Evolutionary conservation across 1,140 invertebrate species (phyloP).

Genomic region (Aphaenogaster rudis): DNA sequence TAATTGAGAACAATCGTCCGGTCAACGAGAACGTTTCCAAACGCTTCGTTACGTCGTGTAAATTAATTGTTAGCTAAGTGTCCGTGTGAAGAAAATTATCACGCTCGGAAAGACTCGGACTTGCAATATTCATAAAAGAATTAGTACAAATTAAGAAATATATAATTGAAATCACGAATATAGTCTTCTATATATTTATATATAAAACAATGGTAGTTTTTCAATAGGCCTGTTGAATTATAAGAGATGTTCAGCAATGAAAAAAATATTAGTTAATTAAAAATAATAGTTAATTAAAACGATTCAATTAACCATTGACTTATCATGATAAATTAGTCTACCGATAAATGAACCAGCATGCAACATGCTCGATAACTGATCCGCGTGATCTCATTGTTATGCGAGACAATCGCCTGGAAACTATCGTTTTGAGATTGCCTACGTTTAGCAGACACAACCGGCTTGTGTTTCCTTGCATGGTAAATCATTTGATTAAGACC

Average conservation of each 20-base stretch:
- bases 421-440: constrained; percentile 48
- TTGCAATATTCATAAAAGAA: neutral
- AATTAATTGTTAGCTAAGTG: constrained; percentile 24
- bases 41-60: constrained; percentile 37
- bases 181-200: neutral
- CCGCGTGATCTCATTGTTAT: constrained; percentile 53
- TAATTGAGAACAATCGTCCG: neutral
- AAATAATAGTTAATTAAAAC: constrained; percentile 28
- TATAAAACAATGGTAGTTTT: neutral
- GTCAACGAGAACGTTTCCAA: neutral
- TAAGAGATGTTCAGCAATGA: neutral
- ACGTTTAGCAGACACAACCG: neutral
- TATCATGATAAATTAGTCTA: neutral
- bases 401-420: constrained; percentile 10
- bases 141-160: neutral
- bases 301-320: neutral
- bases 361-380: constrained; percentile 29
- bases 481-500: neutral
- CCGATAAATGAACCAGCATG: neutral
- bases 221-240: neutral
- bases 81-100: neutral
- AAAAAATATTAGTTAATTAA: neutral
- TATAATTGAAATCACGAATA: neutral
- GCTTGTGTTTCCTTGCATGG: neutral
- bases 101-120: neutral